Evolutionary conservation across 2,797 vertebrate species (phyloP).

Genomic region (Gadopsis marmoratus): DNA sequence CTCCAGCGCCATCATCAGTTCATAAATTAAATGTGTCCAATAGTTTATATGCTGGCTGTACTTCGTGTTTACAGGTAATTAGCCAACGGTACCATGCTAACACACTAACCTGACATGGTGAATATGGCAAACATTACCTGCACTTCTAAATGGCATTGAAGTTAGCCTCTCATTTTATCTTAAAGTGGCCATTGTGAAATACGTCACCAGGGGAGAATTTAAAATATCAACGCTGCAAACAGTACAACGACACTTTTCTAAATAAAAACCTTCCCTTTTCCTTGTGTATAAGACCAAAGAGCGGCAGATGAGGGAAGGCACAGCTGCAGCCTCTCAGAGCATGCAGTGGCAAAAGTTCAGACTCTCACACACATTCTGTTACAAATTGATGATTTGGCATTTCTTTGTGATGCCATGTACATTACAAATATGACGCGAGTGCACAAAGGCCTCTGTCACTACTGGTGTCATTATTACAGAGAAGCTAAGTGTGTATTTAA

Average conservation of each 20-base stretch:
- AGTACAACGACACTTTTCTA: not conserved
- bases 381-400: not conserved
- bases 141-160: not conserved
- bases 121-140: too few relatives aligned
- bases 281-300: not conserved
- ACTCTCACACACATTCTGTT: not conserved
- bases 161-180: not conserved
- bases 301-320: not conserved
- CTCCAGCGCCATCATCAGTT: too few relatives aligned
- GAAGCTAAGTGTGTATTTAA: not conserved
- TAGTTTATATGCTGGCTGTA: too few relatives aligned
- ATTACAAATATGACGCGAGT: not conserved
- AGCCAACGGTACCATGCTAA: too few relatives aligned
- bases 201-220: not conserved
- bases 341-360: not conserved
- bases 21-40: too few relatives aligned
- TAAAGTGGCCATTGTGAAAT: not conserved
- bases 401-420: not conserved
- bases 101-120: too few relatives aligned
- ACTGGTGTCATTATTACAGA: not conserved
- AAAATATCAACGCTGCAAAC: not conserved
- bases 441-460: not conserved
- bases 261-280: not conserved
- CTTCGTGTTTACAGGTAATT: too few relatives aligned
- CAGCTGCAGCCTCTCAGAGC: constrained; percentile 12